These are phyloP conservation scores for Trissolcus japonicus DNA, from an alignment of 2,888 invertebrate genomes.

Conservation along the genomic window DNA sequence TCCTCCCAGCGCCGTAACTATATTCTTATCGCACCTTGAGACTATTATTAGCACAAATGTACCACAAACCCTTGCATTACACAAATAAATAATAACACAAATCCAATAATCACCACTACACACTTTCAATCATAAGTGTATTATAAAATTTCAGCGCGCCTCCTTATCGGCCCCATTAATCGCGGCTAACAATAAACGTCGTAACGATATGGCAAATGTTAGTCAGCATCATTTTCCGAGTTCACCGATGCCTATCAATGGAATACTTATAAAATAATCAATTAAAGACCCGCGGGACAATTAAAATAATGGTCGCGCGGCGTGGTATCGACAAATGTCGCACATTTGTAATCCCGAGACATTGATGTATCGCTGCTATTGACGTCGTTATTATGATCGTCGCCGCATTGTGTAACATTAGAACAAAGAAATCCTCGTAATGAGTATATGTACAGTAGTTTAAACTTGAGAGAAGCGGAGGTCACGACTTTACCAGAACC, in stretches of 20 bases:
- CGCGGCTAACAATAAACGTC: slow-evolving; percentile 13
- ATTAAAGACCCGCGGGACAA: slow-evolving; percentile 28
- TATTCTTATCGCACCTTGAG: slow-evolving; percentile 57
- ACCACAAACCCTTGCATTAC: slow-evolving; percentile 50
- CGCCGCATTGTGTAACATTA: slow-evolving; percentile 27
- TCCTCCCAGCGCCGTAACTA: slow-evolving; percentile 60
- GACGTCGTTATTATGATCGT: slow-evolving; percentile 45
- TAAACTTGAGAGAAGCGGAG: slow-evolving; percentile 59
- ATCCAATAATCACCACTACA: slow-evolving; percentile 35
- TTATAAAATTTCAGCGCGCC: slow-evolving; percentile 9
- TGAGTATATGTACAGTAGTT: slow-evolving; percentile 67
- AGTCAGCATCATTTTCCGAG: neutral
- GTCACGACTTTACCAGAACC: slow-evolving; percentile 67
- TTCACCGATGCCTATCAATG: neutral
- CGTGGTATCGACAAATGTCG: slow-evolving; percentile 33
- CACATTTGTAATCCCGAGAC: slow-evolving; percentile 32
- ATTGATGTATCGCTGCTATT: slow-evolving; percentile 42
- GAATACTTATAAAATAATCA: slow-evolving; percentile 16
- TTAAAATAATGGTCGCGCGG: slow-evolving; percentile 38
- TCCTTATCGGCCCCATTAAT: slow-evolving; percentile 44
- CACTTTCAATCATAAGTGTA: neutral
- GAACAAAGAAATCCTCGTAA: slow-evolving; percentile 56
- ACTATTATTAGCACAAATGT: slow-evolving; percentile 55
- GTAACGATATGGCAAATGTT: neutral
- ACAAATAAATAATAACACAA: slow-evolving; percentile 50